Evolutionary conservation across 2,888 invertebrate genomes (phyloP).

Genomic region (Venusia cambrica): DNA sequence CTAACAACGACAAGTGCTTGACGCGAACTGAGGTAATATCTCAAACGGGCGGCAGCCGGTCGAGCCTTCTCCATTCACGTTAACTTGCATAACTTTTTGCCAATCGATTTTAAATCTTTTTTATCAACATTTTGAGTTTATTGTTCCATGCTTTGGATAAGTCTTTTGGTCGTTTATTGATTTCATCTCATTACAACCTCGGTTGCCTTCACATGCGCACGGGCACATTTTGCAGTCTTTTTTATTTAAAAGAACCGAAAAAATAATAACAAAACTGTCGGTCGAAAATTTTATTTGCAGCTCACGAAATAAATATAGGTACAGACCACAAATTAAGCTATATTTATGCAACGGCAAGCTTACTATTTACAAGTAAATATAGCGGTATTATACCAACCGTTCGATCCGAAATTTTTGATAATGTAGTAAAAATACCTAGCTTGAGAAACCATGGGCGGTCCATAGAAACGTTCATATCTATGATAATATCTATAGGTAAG

Average conservation of each 20-base stretch:
- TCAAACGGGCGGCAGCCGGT: slow-evolving; percentile 66
- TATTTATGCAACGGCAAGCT: too few relatives aligned
- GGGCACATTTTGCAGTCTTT: slow-evolving; percentile 66
- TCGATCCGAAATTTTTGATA: too few relatives aligned
- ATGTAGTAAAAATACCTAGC: too few relatives aligned
- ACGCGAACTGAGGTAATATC: slow-evolving; percentile 67
- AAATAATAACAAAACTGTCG: too few relatives aligned
- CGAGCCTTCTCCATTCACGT: slow-evolving; percentile 72
- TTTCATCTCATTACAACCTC: slow-evolving; percentile 54
- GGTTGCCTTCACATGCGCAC: slow-evolving; percentile 73
- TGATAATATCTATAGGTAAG: too few relatives aligned
- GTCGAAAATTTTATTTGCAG: too few relatives aligned
- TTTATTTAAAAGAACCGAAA: slow-evolving; percentile 39
- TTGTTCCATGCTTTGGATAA: slow-evolving; percentile 18
- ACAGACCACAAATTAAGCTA: too few relatives aligned
- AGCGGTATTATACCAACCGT: too few relatives aligned
- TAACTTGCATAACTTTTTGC: slow-evolving; percentile 40
- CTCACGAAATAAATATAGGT: too few relatives aligned
- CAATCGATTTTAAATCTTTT: slow-evolving; percentile 33
- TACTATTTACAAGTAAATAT: too few relatives aligned
- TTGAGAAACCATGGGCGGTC: too few relatives aligned
- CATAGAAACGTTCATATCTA: too few relatives aligned
- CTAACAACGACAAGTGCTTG: slow-evolving; percentile 56
- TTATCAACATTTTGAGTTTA: not conserved
- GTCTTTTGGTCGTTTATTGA: slow-evolving; percentile 35